These are phyloP conservation scores for Chaenocephalus aceratus DNA, from an alignment of 2,113 vertebrate genomes.

Conservation along the genomic window DNA sequence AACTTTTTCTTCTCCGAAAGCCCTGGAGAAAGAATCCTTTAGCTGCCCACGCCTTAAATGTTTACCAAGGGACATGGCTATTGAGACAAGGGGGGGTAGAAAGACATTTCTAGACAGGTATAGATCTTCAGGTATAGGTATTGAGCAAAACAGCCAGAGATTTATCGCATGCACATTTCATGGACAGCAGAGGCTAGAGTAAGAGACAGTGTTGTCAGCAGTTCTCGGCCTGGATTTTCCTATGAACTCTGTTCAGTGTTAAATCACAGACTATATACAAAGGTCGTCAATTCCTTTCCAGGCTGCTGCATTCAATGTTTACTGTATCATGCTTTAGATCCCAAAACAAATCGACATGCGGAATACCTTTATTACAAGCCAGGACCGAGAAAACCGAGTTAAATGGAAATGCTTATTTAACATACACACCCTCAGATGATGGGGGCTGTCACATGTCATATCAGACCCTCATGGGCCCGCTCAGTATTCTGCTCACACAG, in stretches of 20 bases:
- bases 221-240: constrained; percentile 63
- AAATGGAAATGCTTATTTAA: constrained; percentile 65
- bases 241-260: constrained; percentile 62
- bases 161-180: constrained; percentile 74
- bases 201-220: constrained; percentile 76
- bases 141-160: constrained; percentile 76
- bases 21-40: constrained; percentile 76
- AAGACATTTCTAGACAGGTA: constrained; percentile 77
- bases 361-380: constrained; percentile 46
- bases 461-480: constrained; percentile 44
- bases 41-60: constrained; percentile 78
- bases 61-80: constrained; percentile 75
- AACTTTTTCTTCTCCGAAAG: constrained; percentile 76
- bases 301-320: constrained; percentile 47
- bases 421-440: constrained; percentile 54
- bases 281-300: constrained; percentile 45
- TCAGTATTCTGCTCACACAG: constrained; percentile 60
- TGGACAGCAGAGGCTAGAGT: constrained; percentile 61
- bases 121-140: constrained; percentile 79
- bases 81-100: constrained; percentile 63
- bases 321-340: constrained; percentile 52
- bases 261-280: constrained; percentile 66
- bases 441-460: constrained; percentile 62
- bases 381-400: constrained; percentile 21
- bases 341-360: constrained; percentile 55